A percentile compares a stretch with the other conserved stretches of the same genome.
phyloP scores from a whole-genome alignment of 2,797 vertebrate genomes.

The Acropternis orthonyx region DNA sequence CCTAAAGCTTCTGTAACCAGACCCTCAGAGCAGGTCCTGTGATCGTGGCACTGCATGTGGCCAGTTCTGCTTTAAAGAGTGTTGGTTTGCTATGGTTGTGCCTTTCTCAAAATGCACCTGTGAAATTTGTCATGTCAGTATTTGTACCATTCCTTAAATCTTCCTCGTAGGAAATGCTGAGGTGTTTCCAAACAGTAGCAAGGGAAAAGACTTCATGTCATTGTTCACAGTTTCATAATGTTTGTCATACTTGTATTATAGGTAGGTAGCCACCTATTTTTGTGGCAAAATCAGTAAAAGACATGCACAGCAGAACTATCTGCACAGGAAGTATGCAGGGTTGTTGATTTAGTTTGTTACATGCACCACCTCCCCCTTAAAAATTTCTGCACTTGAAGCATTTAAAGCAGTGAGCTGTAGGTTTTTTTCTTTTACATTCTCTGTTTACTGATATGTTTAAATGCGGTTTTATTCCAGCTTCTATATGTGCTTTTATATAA shows the following conservation, averaged over 20 bases:
- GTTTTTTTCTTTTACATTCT: neutral
- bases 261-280: neutral
- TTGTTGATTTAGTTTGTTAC: neutral
- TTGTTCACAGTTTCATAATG: neutral
- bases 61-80: neutral
- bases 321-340: neutral
- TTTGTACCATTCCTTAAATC: neutral
- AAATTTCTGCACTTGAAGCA: neutral
- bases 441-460: neutral
- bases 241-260: neutral
- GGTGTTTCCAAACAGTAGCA: neutral
- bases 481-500: neutral
- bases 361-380: neutral
- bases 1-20: neutral
- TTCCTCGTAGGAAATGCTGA: neutral
- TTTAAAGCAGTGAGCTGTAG: neutral
- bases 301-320: neutral
- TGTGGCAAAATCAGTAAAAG: neutral
- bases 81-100: neutral
- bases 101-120: neutral
- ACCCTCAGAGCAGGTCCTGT: accelerated
- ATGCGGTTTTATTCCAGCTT: neutral
- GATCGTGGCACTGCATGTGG: neutral
- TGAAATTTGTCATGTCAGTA: neutral
- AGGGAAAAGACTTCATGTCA: neutral